Conservation (phyloP, 2,113 vertebrate species). For the Cyanistes caeruleus region DNA sequence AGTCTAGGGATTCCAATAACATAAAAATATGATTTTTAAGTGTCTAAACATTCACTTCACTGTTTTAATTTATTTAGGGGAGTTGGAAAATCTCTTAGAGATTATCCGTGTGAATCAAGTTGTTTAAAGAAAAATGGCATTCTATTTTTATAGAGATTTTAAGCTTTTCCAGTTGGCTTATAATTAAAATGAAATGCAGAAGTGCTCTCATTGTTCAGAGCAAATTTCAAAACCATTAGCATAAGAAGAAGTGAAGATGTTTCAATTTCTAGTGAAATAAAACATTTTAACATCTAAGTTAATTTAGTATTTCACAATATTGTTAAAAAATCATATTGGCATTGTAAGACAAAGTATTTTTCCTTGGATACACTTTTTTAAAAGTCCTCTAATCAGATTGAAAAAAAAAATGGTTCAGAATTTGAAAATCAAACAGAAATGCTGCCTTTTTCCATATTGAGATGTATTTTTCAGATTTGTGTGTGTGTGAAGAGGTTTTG, state of each 20-base stretch:
- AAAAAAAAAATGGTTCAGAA: neutral
- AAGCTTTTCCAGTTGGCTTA: neutral
- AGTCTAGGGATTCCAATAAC: neutral
- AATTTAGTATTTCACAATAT: neutral
- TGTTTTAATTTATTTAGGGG: neutral
- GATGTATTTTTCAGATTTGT: neutral
- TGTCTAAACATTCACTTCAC: neutral
- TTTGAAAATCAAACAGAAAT: neutral
- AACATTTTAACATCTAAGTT: neutral
- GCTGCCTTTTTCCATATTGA: neutral
- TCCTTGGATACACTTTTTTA: neutral
- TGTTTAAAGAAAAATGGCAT: neutral
- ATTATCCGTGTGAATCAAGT: neutral
- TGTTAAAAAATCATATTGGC: neutral
- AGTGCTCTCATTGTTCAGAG: neutral
- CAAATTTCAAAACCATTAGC: neutral
- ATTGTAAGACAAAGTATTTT: neutral
- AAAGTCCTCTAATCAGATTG: neutral
- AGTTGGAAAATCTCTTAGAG: neutral
- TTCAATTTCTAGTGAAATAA: neutral
- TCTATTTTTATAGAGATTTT: neutral
- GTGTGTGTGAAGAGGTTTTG: neutral
- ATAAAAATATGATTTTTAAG: neutral
- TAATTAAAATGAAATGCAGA: neutral
- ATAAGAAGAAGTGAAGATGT: neutral